Evolutionary conservation across 2,797 vertebrate genomes (phyloP).

Genomic region (Enteromius radiatus): DNA sequence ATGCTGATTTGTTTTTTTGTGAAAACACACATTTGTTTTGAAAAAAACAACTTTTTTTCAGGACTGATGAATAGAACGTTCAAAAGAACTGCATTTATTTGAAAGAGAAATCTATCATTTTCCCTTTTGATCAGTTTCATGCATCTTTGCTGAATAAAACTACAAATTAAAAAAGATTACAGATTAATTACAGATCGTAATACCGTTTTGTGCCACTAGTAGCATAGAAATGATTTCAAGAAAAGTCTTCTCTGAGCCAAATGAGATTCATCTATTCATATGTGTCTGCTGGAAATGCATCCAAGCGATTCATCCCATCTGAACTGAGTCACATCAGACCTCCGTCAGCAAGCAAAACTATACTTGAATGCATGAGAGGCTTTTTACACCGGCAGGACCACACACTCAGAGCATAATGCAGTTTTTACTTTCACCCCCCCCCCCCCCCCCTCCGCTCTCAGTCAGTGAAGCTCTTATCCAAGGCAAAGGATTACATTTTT

Average conservation of each 20-base stretch:
- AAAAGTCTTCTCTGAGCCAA: slow-evolving; percentile 31
- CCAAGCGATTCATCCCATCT: slow-evolving; percentile 30
- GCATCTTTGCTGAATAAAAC: background rate
- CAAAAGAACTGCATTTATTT: background rate
- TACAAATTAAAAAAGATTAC: background rate
- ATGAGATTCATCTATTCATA: slow-evolving; percentile 43
- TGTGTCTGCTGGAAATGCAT: slow-evolving; percentile 48
- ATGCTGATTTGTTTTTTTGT: background rate
- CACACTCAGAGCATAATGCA: slow-evolving; percentile 40
- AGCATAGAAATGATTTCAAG: slow-evolving; percentile 25
- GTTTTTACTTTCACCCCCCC: slow-evolving; percentile 14
- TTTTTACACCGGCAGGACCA: slow-evolving; percentile 42
- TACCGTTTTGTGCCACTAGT: background rate
- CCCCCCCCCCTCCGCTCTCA: slow-evolving; percentile 5
- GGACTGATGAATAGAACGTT: background rate
- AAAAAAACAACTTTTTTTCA: too few species aligned
- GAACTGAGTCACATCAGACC: slow-evolving; percentile 41
- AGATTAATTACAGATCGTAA: background rate
- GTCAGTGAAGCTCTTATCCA: slow-evolving; percentile 55
- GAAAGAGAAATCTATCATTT: background rate
- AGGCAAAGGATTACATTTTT: slow-evolving; percentile 60
- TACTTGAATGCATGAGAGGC: slow-evolving; percentile 47
- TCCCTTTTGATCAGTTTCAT: background rate
- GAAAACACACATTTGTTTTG: too few species aligned
- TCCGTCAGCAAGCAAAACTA: slow-evolving; percentile 16